phyloP scores from a whole-genome alignment of 1,140 invertebrate genomes.

The Trichonephila clavata region DNA sequence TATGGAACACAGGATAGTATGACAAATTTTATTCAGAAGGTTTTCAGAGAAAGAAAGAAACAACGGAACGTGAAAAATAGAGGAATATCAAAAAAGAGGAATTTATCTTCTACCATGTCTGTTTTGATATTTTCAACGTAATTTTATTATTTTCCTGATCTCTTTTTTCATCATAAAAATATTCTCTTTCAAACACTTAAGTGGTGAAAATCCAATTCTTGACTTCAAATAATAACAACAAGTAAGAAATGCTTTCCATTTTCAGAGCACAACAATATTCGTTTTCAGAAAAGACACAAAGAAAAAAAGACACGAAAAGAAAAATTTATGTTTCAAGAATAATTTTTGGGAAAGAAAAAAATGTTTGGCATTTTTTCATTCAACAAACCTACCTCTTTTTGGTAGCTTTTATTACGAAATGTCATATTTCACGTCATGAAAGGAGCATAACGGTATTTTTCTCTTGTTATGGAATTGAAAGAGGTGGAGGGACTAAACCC shows the following conservation, averaged over 20 bases:
- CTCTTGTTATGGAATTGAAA: background rate
- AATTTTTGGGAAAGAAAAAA: background rate
- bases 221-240: constrained; percentile 28
- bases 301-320: background rate
- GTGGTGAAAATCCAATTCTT: constrained; percentile 18
- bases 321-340: constrained; percentile 8
- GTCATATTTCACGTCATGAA: constrained; percentile 23
- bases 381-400: background rate
- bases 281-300: background rate
- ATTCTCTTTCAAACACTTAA: constrained; percentile 18
- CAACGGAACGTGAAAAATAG: constrained; percentile 7
- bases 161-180: constrained; percentile 13
- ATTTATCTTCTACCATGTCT: background rate
- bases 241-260: constrained; percentile 17
- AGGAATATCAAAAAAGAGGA: background rate
- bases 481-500: background rate
- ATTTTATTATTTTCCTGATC: background rate
- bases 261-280: constrained; percentile 18
- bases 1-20: background rate
- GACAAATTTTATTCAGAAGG: background rate
- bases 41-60: background rate
- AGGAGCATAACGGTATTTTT: background rate
- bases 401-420: constrained; percentile 19
- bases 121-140: background rate
- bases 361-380: background rate